A percentile compares a stretch with the other conserved stretches of the same genome.
Conservation (phyloP, 2,797 vertebrate genomes). For the Phrynocephalus forsythii region DNA sequence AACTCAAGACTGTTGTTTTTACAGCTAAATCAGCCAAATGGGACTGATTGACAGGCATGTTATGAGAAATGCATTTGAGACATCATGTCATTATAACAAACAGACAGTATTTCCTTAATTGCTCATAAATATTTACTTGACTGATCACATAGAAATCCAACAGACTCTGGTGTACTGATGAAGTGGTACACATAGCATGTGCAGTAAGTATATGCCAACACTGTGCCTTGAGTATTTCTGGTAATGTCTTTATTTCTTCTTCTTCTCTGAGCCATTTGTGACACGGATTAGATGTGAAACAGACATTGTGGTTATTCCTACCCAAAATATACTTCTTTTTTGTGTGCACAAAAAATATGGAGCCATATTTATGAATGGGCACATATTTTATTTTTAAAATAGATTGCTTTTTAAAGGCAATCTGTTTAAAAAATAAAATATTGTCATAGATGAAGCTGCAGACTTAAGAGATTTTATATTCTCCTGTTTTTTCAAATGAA, state of each 20-base stretch:
- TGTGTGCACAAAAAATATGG: too few species aligned
- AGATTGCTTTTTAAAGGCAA: too few species aligned
- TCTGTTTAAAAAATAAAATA: too few species aligned
- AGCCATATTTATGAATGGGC: too few species aligned
- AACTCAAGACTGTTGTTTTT: constrained; percentile 60
- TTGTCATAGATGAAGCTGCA: neutral
- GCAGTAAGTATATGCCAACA: neutral
- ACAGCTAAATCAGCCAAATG: constrained; percentile 50
- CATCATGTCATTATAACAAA: constrained; percentile 56
- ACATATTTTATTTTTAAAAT: too few species aligned
- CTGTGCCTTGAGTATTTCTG: neutral
- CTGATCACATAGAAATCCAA: constrained; percentile 52
- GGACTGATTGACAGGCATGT: constrained; percentile 57
- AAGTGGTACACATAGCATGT: neutral
- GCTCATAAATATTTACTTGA: constrained; percentile 54
- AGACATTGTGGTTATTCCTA: too few species aligned
- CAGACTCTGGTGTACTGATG: constrained; percentile 54
- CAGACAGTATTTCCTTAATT: constrained; percentile 64
- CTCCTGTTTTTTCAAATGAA: neutral
- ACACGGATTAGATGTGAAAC: too few species aligned
- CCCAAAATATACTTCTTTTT: too few species aligned
- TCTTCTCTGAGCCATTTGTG: too few species aligned
- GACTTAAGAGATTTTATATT: neutral
- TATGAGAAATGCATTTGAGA: constrained; percentile 50
- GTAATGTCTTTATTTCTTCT: too few species aligned